Conservation (phyloP, 2,797 vertebrate genomes). For the Mus spretus region DNA sequence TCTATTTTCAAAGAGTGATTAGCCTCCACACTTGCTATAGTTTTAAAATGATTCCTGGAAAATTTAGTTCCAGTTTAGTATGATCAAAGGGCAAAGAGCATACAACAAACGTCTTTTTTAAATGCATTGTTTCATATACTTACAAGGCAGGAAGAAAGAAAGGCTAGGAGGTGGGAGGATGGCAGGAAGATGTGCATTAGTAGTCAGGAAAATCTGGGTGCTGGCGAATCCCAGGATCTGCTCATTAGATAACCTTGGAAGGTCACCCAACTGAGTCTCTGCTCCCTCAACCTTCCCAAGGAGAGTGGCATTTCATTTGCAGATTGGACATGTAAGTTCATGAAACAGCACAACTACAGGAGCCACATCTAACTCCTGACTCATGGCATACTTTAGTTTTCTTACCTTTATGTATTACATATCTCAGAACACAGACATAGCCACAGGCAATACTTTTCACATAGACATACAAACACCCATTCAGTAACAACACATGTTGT, state of each 20-base stretch:
- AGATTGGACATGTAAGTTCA: not conserved
- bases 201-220: not conserved
- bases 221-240: not conserved
- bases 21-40: not conserved
- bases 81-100: not conserved
- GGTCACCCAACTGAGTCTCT: not conserved
- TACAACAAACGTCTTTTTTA: not conserved
- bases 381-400: conserved; percentile 13
- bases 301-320: conserved; percentile 13
- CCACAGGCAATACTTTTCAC: not conserved
- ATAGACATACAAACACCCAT: not conserved
- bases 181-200: not conserved
- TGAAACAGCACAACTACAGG: conserved; percentile 6
- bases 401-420: not conserved
- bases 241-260: not conserved
- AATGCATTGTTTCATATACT: not conserved
- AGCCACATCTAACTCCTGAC: conserved; percentile 14
- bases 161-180: too few species aligned
- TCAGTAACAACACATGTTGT: conserved; percentile 2
- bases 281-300: not conserved
- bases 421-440: not conserved
- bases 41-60: not conserved
- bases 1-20: not conserved
- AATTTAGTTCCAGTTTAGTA: conserved; percentile 37
- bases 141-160: not conserved